phyloP scores from a whole-genome alignment of 2,888 invertebrate species.

The Drosophila emarginata region DNA sequence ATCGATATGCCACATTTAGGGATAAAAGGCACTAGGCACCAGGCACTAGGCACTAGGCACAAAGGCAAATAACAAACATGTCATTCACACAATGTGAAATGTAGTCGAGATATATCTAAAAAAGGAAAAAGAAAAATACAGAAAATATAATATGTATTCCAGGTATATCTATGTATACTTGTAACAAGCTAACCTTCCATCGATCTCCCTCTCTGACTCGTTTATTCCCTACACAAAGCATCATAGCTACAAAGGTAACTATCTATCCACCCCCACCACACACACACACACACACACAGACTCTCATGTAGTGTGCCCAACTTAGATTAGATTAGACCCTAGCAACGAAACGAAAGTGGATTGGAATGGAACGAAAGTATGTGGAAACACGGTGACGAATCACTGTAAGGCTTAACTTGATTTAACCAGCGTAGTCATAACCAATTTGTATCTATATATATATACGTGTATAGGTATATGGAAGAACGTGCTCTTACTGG shows the following conservation, averaged over 20 bases:
- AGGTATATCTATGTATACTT: slow-evolving; percentile 21
- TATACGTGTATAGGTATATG: slow-evolving; percentile 86
- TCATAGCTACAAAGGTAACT: neutral
- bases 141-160: slow-evolving; percentile 16
- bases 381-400: neutral
- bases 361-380: neutral
- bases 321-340: slow-evolving; percentile 4
- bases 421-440: neutral
- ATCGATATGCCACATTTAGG: slow-evolving; percentile 48
- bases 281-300: neutral
- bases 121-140: neutral
- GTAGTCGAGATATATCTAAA: slow-evolving; percentile 30
- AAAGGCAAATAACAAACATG: slow-evolving; percentile 43
- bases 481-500: slow-evolving; percentile 92
- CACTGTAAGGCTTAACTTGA: slow-evolving; percentile 5
- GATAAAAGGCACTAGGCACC: slow-evolving; percentile 30
- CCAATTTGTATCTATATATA: neutral
- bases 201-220: slow-evolving; percentile 9
- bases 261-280: neutral
- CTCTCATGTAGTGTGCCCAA: neutral
- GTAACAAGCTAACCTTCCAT: too few relatives aligned
- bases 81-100: slow-evolving; percentile 38
- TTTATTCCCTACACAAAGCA: neutral
- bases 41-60: slow-evolving; percentile 26
- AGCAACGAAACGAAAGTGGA: neutral